Evolutionary conservation across 2,888 invertebrate species (phyloP).

Genomic region (Zele albiditarsus): DNA sequence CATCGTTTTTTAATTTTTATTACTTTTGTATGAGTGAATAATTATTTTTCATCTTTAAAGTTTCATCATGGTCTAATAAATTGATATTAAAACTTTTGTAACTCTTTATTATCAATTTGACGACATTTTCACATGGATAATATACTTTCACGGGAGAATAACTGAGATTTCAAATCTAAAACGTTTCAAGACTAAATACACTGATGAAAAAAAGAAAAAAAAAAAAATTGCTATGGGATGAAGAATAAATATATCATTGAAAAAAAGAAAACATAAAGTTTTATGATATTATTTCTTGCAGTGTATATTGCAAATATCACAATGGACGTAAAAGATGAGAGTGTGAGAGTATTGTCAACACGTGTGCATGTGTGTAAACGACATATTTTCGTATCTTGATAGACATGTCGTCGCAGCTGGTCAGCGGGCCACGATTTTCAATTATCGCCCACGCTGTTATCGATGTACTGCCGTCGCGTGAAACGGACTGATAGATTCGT

Average conservation of each 20-base stretch:
- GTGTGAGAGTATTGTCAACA: not conserved
- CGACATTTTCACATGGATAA: too few species aligned
- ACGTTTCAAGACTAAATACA: too few species aligned
- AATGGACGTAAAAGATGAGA: conserved; percentile 2
- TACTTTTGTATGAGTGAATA: not conserved
- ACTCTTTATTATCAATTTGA: too few species aligned
- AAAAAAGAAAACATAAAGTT: too few species aligned
- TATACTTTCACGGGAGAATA: too few species aligned
- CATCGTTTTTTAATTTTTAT: not conserved
- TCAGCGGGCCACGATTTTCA: conserved; percentile 62
- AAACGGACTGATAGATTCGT: conserved; percentile 59
- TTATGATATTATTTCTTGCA: too few species aligned
- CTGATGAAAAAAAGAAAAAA: too few species aligned
- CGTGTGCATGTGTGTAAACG: not conserved
- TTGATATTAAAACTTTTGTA: too few species aligned
- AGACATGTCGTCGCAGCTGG: conserved; percentile 41
- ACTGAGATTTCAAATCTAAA: too few species aligned
- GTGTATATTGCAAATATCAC: not conserved
- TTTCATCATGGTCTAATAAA: too few species aligned
- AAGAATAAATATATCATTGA: too few species aligned
- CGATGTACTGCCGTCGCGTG: conserved; percentile 63
- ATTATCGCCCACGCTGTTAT: conserved; percentile 65
- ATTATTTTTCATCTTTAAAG: not conserved
- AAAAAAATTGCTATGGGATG: too few species aligned
- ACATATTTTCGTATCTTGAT: conserved; percentile 30